These are phyloP conservation scores for Melanogrammus aeglefinus DNA, from an alignment of 2,797 vertebrate species.

Conservation along the genomic window DNA sequence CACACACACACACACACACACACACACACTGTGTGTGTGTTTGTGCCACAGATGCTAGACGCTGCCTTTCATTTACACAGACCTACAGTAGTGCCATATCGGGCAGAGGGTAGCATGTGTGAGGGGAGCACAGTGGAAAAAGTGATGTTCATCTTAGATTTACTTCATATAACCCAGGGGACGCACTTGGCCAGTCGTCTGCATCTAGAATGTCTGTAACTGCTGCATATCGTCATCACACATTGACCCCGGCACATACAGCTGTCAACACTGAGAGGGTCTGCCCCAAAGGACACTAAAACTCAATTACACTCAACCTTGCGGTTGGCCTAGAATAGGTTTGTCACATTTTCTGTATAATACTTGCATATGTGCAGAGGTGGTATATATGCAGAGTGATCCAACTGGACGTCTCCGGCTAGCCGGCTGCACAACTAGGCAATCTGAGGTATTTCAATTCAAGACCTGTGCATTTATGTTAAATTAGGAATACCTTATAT, in stretches of 20 bases:
- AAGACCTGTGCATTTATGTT: not conserved
- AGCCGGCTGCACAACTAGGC: not conserved
- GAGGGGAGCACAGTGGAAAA: constrained; percentile 65
- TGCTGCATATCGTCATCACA: not conserved
- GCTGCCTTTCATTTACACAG: not conserved
- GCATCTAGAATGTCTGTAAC: constrained; percentile 5
- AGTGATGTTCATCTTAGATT: constrained; percentile 52
- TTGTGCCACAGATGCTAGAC: not conserved
- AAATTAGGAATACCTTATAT: not conserved
- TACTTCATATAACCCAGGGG: constrained; percentile 29
- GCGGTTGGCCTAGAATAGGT: not conserved
- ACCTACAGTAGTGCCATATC: not conserved
- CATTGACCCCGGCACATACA: not conserved
- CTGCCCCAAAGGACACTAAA: not conserved
- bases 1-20: constrained; percentile 38
- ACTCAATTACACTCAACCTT: not conserved
- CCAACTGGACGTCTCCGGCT: not conserved
- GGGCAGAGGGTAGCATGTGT: not conserved
- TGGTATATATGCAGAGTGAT: not conserved
- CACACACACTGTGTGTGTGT: too few relatives aligned
- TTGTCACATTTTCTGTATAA: not conserved
- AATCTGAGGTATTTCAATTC: not conserved
- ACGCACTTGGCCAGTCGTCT: constrained; percentile 21
- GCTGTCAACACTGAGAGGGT: not conserved
- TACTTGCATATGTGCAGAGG: not conserved